Conservation (phyloP, 2,113 vertebrate species). For the Pionites leucogaster region DNA sequence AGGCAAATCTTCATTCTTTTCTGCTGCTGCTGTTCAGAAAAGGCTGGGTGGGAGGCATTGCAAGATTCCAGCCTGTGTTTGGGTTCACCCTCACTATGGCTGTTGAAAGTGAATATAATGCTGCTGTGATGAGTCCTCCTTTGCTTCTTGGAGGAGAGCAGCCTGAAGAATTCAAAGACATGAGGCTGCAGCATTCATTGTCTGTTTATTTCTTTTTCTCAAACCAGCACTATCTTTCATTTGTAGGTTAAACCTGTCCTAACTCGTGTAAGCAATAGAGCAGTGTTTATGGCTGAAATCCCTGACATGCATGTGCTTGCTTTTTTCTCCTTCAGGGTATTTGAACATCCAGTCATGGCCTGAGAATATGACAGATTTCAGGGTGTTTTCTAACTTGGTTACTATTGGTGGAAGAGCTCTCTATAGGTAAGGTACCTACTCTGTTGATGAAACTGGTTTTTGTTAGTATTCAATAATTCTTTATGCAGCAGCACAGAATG, state of each 20-base stretch:
- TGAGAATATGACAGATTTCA: slow-evolving; percentile 96
- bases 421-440: slow-evolving; percentile 82
- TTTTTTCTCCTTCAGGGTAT: slow-evolving; percentile 79
- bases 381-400: slow-evolving; percentile 93
- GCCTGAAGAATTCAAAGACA: neutral
- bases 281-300: neutral
- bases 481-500: neutral
- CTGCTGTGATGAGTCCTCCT: neutral
- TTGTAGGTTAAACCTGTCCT: neutral
- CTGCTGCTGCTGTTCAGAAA: neutral
- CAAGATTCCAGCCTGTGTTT: neutral
- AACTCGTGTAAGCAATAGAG: neutral
- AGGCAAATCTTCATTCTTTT: neutral
- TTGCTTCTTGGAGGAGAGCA: neutral
- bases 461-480: neutral
- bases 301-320: neutral
- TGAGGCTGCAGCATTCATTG: neutral
- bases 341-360: slow-evolving; percentile 98
- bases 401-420: slow-evolving; percentile 93
- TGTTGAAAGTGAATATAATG: neutral
- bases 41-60: neutral
- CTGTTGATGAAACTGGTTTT: neutral
- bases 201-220: neutral
- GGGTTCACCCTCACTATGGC: neutral
- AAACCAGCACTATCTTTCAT: neutral